These are phyloP conservation scores for Cepaea hortensis DNA, from an alignment of 2,888 invertebrate species.

Conservation along the genomic window DNA sequence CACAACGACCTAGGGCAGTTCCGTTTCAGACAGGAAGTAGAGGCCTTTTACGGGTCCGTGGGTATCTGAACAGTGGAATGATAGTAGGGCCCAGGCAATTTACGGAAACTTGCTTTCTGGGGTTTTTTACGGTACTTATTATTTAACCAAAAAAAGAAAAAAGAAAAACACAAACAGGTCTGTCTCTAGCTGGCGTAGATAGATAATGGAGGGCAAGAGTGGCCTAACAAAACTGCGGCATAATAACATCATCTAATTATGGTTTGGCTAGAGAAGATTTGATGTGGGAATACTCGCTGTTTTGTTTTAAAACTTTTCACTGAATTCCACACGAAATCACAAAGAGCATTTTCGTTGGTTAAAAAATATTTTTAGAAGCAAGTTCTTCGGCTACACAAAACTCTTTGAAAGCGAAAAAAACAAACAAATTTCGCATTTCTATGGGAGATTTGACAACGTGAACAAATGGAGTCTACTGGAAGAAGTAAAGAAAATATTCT, in stretches of 20 bases:
- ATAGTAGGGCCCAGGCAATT: background rate
- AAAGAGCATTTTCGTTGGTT: too few species aligned
- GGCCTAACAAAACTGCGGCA: too few species aligned
- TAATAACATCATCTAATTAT: too few species aligned
- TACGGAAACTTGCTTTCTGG: background rate
- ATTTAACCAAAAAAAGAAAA: background rate
- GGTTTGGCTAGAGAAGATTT: too few species aligned
- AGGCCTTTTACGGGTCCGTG: slow-evolving; percentile 27
- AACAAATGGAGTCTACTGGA: slow-evolving; percentile 10
- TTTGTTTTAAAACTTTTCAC: too few species aligned
- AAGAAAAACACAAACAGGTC: background rate
- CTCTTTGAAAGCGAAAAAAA: background rate
- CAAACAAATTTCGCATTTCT: background rate
- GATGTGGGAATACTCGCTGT: too few species aligned
- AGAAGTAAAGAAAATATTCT: slow-evolving; percentile 9
- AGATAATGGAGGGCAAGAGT: too few species aligned
- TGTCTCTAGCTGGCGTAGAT: background rate
- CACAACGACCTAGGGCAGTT: slow-evolving; percentile 24
- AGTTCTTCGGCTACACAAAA: background rate
- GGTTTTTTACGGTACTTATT: background rate
- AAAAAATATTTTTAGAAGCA: too few species aligned
- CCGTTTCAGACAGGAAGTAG: slow-evolving; percentile 35
- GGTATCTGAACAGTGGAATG: background rate
- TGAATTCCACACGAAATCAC: too few species aligned
- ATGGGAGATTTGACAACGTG: background rate